Evolutionary conservation across 2,888 invertebrate genomes (phyloP).

Genomic region (Phalera bucephala): DNA sequence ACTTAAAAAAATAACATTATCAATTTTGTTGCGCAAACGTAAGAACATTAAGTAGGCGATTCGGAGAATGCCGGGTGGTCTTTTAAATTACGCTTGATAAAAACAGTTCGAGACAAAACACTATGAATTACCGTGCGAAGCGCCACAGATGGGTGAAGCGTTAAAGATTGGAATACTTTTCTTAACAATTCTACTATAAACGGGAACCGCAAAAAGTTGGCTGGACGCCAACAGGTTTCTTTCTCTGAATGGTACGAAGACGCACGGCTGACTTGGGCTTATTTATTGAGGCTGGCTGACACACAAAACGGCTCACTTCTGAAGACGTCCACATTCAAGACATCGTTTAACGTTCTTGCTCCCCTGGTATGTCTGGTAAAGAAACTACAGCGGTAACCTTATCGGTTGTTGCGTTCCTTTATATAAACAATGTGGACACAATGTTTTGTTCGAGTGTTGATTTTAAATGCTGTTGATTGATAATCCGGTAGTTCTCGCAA

Average conservation of each 20-base stretch:
- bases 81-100: constrained; percentile 15
- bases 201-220: constrained; percentile 56
- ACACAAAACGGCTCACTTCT: constrained; percentile 39
- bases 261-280: constrained; percentile 50
- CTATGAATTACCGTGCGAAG: constrained; percentile 31
- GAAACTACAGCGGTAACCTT: constrained; percentile 39
- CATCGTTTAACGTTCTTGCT: constrained; percentile 21
- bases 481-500: constrained; percentile 1
- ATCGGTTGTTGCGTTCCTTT: constrained; percentile 33
- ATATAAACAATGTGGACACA: constrained; percentile 26
- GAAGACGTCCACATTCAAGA: constrained; percentile 12
- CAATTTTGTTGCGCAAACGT: constrained; percentile 14
- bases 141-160: constrained; percentile 31
- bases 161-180: constrained; percentile 61
- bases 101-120: constrained; percentile 39
- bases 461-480: background rate
- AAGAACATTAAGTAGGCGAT: constrained; percentile 14
- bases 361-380: constrained; percentile 12
- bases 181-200: constrained; percentile 47
- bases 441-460: constrained; percentile 7
- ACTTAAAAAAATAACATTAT: constrained; percentile 12
- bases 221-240: constrained; percentile 58
- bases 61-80: constrained; percentile 23
- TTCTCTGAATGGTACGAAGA: constrained; percentile 49
- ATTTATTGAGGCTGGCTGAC: constrained; percentile 62